A percentile compares a stretch with the other conserved stretches of the same genome.
These are phyloP conservation scores for Macrotrachela quadricornifera DNA, from an alignment of 1,140 invertebrate genomes.

Conservation along the genomic window DNA sequence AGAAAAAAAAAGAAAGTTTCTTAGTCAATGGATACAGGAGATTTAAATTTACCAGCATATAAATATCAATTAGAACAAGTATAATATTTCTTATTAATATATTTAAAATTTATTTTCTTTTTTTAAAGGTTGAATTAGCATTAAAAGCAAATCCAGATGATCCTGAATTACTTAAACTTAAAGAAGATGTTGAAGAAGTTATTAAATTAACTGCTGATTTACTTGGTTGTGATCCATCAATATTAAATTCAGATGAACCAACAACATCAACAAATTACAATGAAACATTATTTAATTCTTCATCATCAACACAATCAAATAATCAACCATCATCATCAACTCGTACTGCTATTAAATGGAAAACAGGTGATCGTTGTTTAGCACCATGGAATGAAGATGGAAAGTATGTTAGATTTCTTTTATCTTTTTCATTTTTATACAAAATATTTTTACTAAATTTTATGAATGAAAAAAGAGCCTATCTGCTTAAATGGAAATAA, in stretches of 20 bases:
- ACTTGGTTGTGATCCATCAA: neutral
- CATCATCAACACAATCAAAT: constrained; percentile 7
- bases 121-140: constrained; percentile 60
- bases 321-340: constrained; percentile 4
- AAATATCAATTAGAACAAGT: constrained; percentile 8
- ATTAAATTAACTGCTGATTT: neutral
- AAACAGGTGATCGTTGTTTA: constrained; percentile 56
- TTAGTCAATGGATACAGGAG: neutral
- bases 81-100: neutral
- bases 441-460: too few relatives aligned
- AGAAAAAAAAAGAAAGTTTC: too few relatives aligned
- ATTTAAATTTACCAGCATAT: constrained; percentile 4
- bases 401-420: constrained; percentile 36
- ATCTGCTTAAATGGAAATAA: too few relatives aligned
- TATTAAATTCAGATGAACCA: neutral
- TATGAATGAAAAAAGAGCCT: too few relatives aligned
- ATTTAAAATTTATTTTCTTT: neutral
- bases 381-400: constrained; percentile 64
- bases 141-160: constrained; percentile 66
- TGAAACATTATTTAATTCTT: constrained; percentile 53
- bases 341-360: constrained; percentile 35
- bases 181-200: constrained; percentile 42
- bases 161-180: constrained; percentile 69
- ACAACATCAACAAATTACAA: constrained; percentile 7
- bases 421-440: too few relatives aligned